Evolutionary conservation across 23 tunicate species (phyloP).

Genomic region (Halocynthia aurantium): DNA sequence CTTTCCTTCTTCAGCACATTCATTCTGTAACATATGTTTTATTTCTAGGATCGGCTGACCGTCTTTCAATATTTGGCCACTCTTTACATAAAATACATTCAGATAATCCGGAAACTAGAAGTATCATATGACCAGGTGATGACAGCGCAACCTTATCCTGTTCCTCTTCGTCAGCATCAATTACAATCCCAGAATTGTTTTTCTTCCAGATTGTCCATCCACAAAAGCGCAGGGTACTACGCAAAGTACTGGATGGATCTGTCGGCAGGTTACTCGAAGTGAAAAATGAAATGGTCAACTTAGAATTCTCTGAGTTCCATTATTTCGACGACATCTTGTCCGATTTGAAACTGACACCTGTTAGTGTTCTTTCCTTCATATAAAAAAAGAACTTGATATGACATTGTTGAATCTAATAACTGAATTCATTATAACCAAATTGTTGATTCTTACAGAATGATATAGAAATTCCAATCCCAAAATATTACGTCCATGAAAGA

Average conservation of each 20-base stretch:
- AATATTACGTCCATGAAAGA: slow-evolving; percentile 74
- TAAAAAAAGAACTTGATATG: not conserved
- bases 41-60: slow-evolving; percentile 53
- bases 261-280: slow-evolving; percentile 94
- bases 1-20: not conserved
- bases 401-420: too few species aligned
- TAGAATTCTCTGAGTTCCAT: slow-evolving; percentile 97
- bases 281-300: slow-evolving; percentile 91
- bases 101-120: slow-evolving; percentile 84
- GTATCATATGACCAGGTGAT: slow-evolving; percentile 74
- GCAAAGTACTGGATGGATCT: slow-evolving; percentile 87
- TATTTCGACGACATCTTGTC: slow-evolving; percentile 93
- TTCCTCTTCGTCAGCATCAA: not conserved
- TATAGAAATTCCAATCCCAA: slow-evolving; percentile 93
- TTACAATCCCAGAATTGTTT: not conserved
- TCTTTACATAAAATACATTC: slow-evolving; percentile 87
- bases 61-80: slow-evolving; percentile 90
- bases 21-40: not conserved
- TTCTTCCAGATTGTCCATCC: slow-evolving; percentile 89
- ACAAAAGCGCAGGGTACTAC: slow-evolving; percentile 81
- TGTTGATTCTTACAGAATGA: slow-evolving; percentile 44
- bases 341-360: slow-evolving; percentile 90
- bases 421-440: too few species aligned
- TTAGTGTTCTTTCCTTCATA: slow-evolving; percentile 15
- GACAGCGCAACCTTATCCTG: not conserved